Evolutionary conservation across 1,140 invertebrate genomes (phyloP).

Genomic region (Oreohelix idahoensis): DNA sequence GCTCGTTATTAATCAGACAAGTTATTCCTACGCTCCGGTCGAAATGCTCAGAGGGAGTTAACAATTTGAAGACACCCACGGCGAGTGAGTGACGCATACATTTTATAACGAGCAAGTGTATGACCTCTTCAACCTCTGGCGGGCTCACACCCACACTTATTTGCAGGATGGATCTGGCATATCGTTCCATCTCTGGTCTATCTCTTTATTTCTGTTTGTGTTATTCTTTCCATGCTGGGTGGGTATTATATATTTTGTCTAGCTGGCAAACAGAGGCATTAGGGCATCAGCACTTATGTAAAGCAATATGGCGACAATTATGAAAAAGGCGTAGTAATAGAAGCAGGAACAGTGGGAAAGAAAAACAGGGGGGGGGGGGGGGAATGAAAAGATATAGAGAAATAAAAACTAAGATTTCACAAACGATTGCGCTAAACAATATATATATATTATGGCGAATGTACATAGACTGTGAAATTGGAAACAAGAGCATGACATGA

Average conservation of each 20-base stretch:
- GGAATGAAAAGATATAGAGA: not conserved
- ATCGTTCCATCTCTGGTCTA: not conserved
- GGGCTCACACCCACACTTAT: not conserved
- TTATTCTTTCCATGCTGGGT: not conserved
- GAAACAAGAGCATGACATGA: too few species aligned
- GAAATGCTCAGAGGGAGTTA: not conserved
- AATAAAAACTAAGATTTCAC: too few species aligned
- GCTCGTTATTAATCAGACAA: not conserved
- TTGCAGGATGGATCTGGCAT: slow-evolving; percentile 2
- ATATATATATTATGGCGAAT: not conserved
- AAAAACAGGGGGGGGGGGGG: not conserved
- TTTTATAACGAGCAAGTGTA: not conserved
- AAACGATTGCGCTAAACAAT: too few species aligned
- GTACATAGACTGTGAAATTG: too few species aligned
- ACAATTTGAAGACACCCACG: not conserved
- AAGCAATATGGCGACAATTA: not conserved
- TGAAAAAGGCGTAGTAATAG: not conserved
- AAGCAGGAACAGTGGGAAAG: too few species aligned
- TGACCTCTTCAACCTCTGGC: not conserved
- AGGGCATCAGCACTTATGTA: not conserved
- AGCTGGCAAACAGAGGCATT: not conserved
- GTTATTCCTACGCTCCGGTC: not conserved
- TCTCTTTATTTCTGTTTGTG: slow-evolving; percentile 16
- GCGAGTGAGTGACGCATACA: not conserved
- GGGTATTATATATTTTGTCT: not conserved